phyloP scores from a whole-genome alignment of 2,113 vertebrate genomes.

The Otocyon megalotis region DNA sequence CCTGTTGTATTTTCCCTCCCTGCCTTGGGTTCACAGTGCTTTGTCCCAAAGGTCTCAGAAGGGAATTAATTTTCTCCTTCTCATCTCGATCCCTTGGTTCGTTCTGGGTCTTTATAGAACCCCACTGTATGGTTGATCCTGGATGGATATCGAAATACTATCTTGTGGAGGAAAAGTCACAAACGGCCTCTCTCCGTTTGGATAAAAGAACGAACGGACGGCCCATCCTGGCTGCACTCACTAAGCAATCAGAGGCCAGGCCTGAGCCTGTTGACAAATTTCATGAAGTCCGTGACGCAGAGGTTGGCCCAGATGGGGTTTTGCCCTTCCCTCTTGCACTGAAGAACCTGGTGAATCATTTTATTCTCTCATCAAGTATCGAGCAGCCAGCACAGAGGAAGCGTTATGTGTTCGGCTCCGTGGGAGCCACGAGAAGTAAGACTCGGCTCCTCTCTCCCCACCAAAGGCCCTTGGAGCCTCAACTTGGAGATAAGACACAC shows the following conservation, averaged over 20 bases:
- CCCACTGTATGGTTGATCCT: not conserved
- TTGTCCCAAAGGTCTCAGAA: not conserved
- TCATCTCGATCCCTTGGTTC: not conserved
- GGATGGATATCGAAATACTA: not conserved
- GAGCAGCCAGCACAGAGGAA: not conserved
- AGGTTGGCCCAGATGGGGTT: not conserved
- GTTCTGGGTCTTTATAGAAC: not conserved
- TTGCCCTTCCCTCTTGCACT: not conserved
- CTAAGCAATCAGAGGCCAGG: not conserved
- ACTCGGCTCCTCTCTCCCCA: not conserved
- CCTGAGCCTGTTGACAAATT: not conserved
- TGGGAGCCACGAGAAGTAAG: not conserved
- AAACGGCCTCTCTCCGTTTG: rapidly evolving
- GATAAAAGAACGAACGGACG: not conserved
- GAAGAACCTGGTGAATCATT: not conserved
- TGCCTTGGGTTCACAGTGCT: not conserved
- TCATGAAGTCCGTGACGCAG: not conserved
- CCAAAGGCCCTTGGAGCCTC: not conserved
- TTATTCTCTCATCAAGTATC: not conserved
- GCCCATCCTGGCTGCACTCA: not conserved
- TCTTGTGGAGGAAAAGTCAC: not conserved
- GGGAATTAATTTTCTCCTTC: not conserved
- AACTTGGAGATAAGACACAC: rapidly evolving
- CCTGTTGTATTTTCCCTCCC: not conserved
- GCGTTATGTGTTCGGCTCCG: rapidly evolving